phyloP scores from a whole-genome alignment of 2,113 vertebrate species.

The Catharus minimus region DNA sequence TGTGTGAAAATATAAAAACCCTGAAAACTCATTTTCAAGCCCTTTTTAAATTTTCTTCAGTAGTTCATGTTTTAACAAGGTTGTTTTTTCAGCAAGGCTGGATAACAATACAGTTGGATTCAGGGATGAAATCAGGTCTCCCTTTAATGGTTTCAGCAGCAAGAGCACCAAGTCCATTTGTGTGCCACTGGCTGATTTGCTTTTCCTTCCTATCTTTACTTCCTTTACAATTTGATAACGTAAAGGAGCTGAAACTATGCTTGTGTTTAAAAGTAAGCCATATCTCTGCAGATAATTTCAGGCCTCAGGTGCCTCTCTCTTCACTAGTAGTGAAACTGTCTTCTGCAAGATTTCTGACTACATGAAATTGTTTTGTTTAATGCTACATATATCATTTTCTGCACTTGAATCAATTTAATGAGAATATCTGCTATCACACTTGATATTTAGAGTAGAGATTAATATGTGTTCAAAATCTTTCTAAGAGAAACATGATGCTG shows the following conservation, averaged over 20 bases:
- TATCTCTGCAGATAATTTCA: not conserved
- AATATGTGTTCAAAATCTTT: not conserved
- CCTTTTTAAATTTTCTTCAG: not conserved
- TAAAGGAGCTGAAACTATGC: not conserved
- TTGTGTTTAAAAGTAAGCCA: not conserved
- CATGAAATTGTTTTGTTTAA: not conserved
- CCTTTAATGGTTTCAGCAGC: not conserved
- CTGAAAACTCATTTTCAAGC: not conserved
- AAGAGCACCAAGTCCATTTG: not conserved
- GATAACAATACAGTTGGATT: not conserved
- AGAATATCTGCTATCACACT: not conserved
- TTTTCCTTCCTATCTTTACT: not conserved
- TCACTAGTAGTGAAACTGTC: not conserved
- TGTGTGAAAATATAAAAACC: not conserved
- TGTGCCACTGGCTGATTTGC: not conserved
- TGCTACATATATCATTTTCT: not conserved
- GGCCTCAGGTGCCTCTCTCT: not conserved
- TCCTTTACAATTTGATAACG: not conserved
- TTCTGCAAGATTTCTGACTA: not conserved
- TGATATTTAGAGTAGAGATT: not conserved
- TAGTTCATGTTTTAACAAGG: not conserved
- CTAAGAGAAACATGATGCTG: not conserved
- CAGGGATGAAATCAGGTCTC: not conserved
- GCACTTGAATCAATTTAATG: not conserved
- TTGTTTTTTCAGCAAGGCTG: not conserved